Evolutionary conservation across 2,888 invertebrate species (phyloP).

Genomic region (Habrosyne pyritoides): DNA sequence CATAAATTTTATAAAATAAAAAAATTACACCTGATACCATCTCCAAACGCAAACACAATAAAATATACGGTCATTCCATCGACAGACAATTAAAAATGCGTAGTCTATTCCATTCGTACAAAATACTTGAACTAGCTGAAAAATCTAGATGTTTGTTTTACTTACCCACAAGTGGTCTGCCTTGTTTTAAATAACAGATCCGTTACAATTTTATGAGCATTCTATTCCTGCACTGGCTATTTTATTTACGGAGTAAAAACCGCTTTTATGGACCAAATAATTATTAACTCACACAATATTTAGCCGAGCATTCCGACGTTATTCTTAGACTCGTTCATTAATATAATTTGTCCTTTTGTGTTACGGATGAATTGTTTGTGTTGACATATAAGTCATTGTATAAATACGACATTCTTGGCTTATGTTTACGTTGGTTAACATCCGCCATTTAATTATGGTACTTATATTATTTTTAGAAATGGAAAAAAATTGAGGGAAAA

Average conservation of each 20-base stretch:
- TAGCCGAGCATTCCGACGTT: neutral
- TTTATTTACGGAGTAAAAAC: neutral
- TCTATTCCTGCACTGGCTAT: neutral
- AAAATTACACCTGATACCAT: too few relatives aligned
- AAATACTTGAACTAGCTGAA: neutral
- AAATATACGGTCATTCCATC: neutral
- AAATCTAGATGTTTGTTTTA: constrained; percentile 1
- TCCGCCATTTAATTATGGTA: too few relatives aligned
- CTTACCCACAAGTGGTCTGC: constrained; percentile 2
- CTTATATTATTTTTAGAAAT: too few relatives aligned
- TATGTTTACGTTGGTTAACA: too few relatives aligned
- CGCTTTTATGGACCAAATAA: neutral
- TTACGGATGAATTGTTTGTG: too few relatives aligned
- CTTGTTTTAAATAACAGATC: constrained; percentile 2
- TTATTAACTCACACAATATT: neutral
- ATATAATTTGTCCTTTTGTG: too few relatives aligned
- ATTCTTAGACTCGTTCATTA: too few relatives aligned
- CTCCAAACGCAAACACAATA: too few relatives aligned
- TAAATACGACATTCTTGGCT: too few relatives aligned
- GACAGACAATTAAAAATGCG: neutral
- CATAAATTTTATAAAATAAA: too few relatives aligned
- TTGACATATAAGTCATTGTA: too few relatives aligned
- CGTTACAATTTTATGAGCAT: neutral
- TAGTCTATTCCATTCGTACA: neutral
- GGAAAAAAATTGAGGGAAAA: too few relatives aligned